A percentile compares a stretch with the other conserved stretches of the same genome.
phyloP scores from a whole-genome alignment of 1,140 invertebrate genomes.

The Megalonaias nervosa region DNA sequence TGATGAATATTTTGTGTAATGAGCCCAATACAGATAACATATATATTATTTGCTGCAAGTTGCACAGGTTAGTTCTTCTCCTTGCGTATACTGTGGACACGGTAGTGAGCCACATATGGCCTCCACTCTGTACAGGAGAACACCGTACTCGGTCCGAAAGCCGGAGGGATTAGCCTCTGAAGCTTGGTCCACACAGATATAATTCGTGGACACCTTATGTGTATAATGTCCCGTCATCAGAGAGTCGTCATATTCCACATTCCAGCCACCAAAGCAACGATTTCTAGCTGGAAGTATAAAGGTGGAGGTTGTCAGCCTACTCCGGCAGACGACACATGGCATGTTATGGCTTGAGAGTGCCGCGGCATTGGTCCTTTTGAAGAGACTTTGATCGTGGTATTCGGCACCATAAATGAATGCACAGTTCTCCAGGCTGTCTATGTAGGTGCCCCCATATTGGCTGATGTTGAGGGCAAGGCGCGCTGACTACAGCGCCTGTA shows the following conservation, averaged over 20 bases:
- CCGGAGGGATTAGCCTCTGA: background rate
- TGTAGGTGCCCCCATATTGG: too few species aligned
- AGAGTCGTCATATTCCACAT: constrained; percentile 1
- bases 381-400: too few species aligned
- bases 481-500: too few species aligned
- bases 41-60: background rate
- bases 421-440: too few species aligned
- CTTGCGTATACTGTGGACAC: background rate
- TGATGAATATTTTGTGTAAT: too few species aligned
- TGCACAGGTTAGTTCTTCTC: background rate
- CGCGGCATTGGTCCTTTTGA: too few species aligned
- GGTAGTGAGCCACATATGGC: background rate
- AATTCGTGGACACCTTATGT: background rate
- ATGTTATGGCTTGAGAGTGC: too few species aligned
- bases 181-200: background rate
- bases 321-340: background rate
- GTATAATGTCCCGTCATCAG: background rate
- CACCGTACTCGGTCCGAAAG: background rate
- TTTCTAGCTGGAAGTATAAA: background rate
- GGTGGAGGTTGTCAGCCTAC: background rate
- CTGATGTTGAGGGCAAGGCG: too few species aligned
- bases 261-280: background rate
- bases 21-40: too few species aligned
- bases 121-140: background rate
- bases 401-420: too few species aligned